Base-by-base conservation (phyloP, 2,113 vertebrate genomes). In the Oreochromis niloticus region DNA sequence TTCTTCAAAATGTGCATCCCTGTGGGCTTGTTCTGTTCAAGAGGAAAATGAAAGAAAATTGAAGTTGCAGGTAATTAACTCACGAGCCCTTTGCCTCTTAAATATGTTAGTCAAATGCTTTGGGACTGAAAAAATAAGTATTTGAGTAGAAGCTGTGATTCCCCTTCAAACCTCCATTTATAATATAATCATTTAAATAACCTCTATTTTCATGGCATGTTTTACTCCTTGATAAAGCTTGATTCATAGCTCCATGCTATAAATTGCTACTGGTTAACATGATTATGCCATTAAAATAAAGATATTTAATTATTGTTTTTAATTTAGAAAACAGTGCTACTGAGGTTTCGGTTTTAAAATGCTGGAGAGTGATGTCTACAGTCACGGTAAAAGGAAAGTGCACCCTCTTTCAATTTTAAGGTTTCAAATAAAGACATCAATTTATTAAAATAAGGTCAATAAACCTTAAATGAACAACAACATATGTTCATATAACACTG, bases 281-380 rank as follows among this genome's bases (percentile, higher is more conserved):
- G 0, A 68, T 22, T 71, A 71, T 24, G 3, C 7, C n/a, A 71
- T 71, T 43, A 71, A 24, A 71, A 71, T 43, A 14, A 71, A 24
- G 36, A 41, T 24, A 71, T 71, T 71, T 71, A 24, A 71, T 41
- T 22, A 22, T 68, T 68, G 1, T 43, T 0, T 71, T 71, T 43
- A 14, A 71, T 43, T 43, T 71, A 9, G n/a, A 14, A 71, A 41
- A 71, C 12, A 24, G n/a, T 24, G 66, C 66, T 22, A 24, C 7
- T 71, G n/a, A 43, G 36, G 12, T 9, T 71, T 71, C 0, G 12
- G 0, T 24, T 71, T 71, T 43, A 41, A 71, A 43, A 0, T 43
- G 66, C 0, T 0, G 3, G n/a, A 24, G 66, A 43, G 36, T 71
- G 36, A 41, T 68, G 36, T 24, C n/a, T 71, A 24, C 36, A 71